Evolutionary conservation across 1,140 invertebrate species (phyloP).

Genomic region (Semibalanus balanoides): DNA sequence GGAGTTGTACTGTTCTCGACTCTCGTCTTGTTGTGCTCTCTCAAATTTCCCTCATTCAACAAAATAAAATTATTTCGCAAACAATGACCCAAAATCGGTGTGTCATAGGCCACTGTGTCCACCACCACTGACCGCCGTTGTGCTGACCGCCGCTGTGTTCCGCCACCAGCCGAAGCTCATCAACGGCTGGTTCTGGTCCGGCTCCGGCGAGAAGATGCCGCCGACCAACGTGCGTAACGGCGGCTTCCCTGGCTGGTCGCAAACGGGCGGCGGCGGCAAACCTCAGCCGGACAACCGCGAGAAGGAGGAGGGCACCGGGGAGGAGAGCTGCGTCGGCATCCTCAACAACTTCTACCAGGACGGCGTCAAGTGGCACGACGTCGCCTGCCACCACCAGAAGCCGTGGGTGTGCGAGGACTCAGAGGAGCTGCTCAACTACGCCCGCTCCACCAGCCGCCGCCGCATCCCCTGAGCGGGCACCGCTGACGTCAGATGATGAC

Average conservation of each 20-base stretch:
- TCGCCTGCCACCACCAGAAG: constrained; percentile 78
- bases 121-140: no score
- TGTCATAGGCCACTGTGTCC: no score
- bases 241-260: constrained; percentile 74
- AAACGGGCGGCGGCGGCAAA: constrained; percentile 67
- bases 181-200: constrained; percentile 89
- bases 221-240: constrained; percentile 55
- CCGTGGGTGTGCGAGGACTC: constrained; percentile 86
- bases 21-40: no score
- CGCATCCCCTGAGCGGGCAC: neutral
- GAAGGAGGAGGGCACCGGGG: constrained; percentile 49
- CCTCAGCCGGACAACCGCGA: constrained; percentile 78
- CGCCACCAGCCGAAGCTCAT: constrained; percentile 57
- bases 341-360: constrained; percentile 87
- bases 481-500: no score
- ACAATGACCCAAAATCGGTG: no score
- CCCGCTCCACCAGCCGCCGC: constrained; percentile 11
- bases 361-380: constrained; percentile 82
- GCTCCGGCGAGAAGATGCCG: constrained; percentile 73
- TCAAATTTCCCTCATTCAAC: no score
- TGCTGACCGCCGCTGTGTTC: no score
- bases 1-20: no score
- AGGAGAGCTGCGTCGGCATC: constrained; percentile 75
- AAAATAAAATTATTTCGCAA: no score
- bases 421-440: constrained; percentile 74